Evolutionary conservation across 2,888 invertebrate genomes (phyloP), one percentile per base, ranked within the genome.

Genomic region (Vesta saturnalis): DNA sequence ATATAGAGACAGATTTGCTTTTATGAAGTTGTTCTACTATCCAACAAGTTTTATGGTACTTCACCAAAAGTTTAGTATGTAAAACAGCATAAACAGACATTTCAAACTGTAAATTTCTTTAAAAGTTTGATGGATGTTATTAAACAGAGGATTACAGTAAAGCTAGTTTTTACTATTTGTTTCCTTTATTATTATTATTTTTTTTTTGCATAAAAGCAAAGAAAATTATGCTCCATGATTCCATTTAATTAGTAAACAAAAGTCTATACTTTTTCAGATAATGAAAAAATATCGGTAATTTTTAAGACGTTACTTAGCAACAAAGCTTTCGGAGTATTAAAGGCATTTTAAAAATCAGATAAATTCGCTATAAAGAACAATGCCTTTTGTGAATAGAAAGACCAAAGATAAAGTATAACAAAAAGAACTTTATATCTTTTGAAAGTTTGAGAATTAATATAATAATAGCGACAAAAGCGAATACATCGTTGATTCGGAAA

Each of bases 401-500:
- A 52, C 19, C 12, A 21, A 52, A 52, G 18, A 47, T 47, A 47
- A 52, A 52, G 21, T 21, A 21, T 21, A 52, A 52, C 52, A 52
- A 52, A 52, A 52, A 52, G 52, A 52, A 52, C 19, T 52, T 52
- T 52, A 52, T 52, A 12, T 52, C 19, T 21, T 52, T 19, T 52
- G 21, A 52, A 52, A 52, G 19, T 52, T 52, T 52, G 19, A 52
- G 52, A 52, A 52, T 52, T 52, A 19, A 52, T 52, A 52, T 19
- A 52, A 52, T 52, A 52, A 52, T 52, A 8, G 21, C 12, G 18
- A 16, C 18, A 16, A 52, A 52, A 52, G 52, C 52, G 18, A 19
- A 52, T 52, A 52, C 52, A 21, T 52, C 52, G n/a, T 19, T 19
- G 52, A 52, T 19, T 52, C 52, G 19, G 19, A 52, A 52, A 52